phyloP scores from a whole-genome alignment of 2,888 invertebrate species.

The Microdon myrmicae region DNA sequence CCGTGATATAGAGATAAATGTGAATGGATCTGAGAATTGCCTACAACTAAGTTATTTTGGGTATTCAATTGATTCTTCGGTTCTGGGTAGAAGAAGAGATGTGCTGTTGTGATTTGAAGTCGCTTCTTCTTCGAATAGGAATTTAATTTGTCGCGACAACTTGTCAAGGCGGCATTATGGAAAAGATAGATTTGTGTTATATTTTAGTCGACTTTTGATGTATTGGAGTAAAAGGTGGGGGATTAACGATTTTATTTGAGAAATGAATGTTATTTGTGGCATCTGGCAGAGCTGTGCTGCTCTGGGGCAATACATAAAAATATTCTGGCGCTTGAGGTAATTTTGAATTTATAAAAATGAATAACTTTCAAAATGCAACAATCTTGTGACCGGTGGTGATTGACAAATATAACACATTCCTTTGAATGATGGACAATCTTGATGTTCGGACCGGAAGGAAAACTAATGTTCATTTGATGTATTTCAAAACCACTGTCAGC shows the following conservation, averaged over 20 bases:
- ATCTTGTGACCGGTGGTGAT: too few relatives aligned
- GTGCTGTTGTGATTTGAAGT: neutral
- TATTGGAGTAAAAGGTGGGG: conserved; percentile 7
- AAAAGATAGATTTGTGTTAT: conserved; percentile 25
- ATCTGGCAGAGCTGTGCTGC: too few relatives aligned
- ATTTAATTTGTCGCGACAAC: conserved; percentile 29
- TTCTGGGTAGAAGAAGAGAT: conserved; percentile 13
- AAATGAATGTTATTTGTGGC: conserved; percentile 8
- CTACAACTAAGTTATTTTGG: conserved; percentile 30
- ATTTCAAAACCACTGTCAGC: too few relatives aligned
- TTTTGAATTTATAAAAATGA: too few relatives aligned
- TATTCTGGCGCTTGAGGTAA: too few relatives aligned
- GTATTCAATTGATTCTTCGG: conserved; percentile 23
- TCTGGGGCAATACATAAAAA: too few relatives aligned
- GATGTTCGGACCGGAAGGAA: too few relatives aligned
- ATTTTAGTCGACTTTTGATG: conserved; percentile 14
- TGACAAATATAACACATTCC: too few relatives aligned
- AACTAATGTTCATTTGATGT: too few relatives aligned
- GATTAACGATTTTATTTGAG: conserved; percentile 12
- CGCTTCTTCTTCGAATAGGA: conserved; percentile 1
- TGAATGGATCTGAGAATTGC: conserved; percentile 32
- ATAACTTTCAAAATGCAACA: too few relatives aligned
- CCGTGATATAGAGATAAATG: conserved; percentile 38
- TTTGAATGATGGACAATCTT: too few relatives aligned
- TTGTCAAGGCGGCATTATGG: conserved; percentile 6